phyloP scores from a whole-genome alignment of 2,888 invertebrate genomes.

The Diaprepes abbreviatus region DNA sequence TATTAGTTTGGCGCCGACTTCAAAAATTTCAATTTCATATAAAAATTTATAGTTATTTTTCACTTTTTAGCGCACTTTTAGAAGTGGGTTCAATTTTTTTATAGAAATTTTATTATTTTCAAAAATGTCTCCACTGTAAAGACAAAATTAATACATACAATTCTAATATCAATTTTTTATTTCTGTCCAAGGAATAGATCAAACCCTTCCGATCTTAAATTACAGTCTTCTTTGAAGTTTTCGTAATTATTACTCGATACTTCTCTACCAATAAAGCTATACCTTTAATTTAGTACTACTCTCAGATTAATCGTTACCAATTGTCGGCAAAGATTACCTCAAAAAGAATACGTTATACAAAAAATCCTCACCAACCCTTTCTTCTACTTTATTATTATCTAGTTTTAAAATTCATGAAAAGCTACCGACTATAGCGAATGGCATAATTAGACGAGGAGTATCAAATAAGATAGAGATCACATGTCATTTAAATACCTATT shows the following conservation, averaged over 20 bases:
- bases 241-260: neutral
- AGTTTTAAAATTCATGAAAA: neutral
- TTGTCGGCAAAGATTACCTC: neutral
- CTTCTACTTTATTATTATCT: neutral
- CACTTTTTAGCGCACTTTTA: too few species aligned
- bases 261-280: neutral
- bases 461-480: neutral
- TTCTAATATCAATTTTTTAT: too few species aligned
- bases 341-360: conserved; percentile 18
- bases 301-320: conserved; percentile 12
- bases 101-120: too few species aligned
- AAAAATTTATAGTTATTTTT: too few species aligned
- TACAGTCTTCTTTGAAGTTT: neutral
- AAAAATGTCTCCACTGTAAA: too few species aligned
- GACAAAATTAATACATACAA: too few species aligned
- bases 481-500: too few species aligned
- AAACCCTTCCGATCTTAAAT: neutral
- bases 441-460: neutral
- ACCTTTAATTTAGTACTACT: neutral
- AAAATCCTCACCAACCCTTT: conserved; percentile 15
- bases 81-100: too few species aligned
- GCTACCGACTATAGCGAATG: neutral
- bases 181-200: too few species aligned
- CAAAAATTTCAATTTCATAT: too few species aligned
- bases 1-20: too few species aligned